A percentile compares a stretch with the other conserved stretches of the same genome.
Conservation (phyloP, 2,113 vertebrate genomes). For the Chionomys nivalis region DNA sequence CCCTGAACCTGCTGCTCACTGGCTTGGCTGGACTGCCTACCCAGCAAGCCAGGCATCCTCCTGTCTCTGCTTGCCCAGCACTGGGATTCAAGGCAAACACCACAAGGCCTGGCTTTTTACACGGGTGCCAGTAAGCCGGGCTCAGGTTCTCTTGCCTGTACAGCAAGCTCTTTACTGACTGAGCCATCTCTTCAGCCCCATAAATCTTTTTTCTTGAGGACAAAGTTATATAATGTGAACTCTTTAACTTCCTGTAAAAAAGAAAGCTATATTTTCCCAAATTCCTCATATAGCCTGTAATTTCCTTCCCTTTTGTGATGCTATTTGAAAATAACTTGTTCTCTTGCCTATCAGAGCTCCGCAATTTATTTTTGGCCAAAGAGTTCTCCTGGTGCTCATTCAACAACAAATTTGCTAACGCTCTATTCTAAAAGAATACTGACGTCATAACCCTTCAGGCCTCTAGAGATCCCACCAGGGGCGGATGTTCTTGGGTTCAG, state of each 20-base stretch:
- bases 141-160: not conserved
- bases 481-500: not conserved
- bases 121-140: not conserved
- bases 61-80: not conserved
- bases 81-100: not conserved
- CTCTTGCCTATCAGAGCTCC: not conserved
- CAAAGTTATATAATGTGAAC: not conserved
- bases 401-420: not conserved
- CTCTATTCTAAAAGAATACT: conserved; percentile 56
- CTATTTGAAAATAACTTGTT: conserved; percentile 53
- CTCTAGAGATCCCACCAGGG: conserved; percentile 51
- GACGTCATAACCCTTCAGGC: not conserved
- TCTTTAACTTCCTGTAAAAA: conserved; percentile 29
- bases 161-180: not conserved
- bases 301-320: conserved; percentile 3
- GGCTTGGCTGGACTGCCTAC: too few relatives aligned
- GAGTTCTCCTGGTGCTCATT: conserved; percentile 37
- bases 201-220: conserved; percentile 7
- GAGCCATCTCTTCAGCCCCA: not conserved
- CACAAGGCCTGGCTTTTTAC: not conserved
- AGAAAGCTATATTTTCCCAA: conserved; percentile 27
- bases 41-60: not conserved
- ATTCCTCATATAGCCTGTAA: not conserved
- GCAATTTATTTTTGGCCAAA: conserved; percentile 55
- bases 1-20: not conserved